Evolutionary conservation across 2,888 invertebrate species (phyloP), one percentile per base, ranked within the genome.

Genomic region (Hemaris fuciformis): DNA sequence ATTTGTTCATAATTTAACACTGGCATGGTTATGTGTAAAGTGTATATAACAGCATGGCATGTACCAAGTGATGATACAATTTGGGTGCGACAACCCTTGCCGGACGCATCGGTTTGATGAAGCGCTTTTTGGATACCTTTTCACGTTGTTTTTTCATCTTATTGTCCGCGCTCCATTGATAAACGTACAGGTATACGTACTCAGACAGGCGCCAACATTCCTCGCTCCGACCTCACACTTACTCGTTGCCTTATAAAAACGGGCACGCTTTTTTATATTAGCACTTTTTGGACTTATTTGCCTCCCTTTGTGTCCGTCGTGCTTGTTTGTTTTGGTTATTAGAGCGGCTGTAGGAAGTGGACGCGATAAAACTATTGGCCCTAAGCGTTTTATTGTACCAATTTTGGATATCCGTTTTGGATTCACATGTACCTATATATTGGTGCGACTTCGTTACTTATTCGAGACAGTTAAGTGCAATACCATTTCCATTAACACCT

Each of bases 171-270:
- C 88, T 81, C 89, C 92, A 92, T 92, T 91, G 92, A 92, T 91
- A 92, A 91, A 91, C 86, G 88, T 87, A 92, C 92, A 91, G 91
- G 91, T 91, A 92, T 90, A 89, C 87, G 89, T 91, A 91, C 91
- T 91, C 91, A 91, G 91, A 90, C 91, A 86, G 92, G 92, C 92
- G 92, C 92, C 92, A 92, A 91, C 92, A 92, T 92, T 92, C 92
- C 89, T 90, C 88, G 89, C 73, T 83, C 80, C 92, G 92, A 91
- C 92, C 91, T 91, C 92, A 92, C 92, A 92, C 91, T 91, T 88
- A 85, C 87, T 89, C 85, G 87, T 79, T 79, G 85, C 82, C 79
- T 83, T 88, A 91, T 89, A 90, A 91, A 91, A 90, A 89, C 89
- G 84, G 86, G 81, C 87, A 88, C 89, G 86, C 85, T 91, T 90